Base-by-base conservation (phyloP, 2,113 vertebrate species). In the Condylura cristata region DNA sequence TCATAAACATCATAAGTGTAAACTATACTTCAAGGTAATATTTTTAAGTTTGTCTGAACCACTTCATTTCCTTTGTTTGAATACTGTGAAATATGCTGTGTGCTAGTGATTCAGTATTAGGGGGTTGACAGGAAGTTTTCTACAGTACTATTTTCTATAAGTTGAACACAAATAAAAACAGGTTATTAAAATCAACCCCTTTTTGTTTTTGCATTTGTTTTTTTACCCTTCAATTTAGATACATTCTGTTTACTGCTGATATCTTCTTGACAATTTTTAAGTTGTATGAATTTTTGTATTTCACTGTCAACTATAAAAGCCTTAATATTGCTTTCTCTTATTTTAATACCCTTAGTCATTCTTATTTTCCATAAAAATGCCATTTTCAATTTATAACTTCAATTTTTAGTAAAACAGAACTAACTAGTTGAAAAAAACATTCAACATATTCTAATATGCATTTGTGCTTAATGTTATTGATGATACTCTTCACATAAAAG, bases 401-500 rank as follows among this genome's bases (percentile, higher is more conserved):
- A 70, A 18, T 51, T 53, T 88, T 95, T 44, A 86, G 28, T 72
- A 89, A 95, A 75, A 76, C 12, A 80, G 18, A 88, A 63, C 11
- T 4, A 44, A 80, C 2, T 91, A 24, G 6, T 4, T 92, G 13
- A 74, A 91, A 70, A 90, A 70, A 37, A 12, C 8, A 3, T 24
- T 94, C 68, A 78, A 72, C 65, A 16, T 37, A 92, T 86, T 83
- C 92, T 13, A 24, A 76, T 63, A 80, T 63, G 83, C 92, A 95
- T 94, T 88, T 66, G 83, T 86, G 72, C 74, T 92, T 92, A 95
- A 74, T 86, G 90, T 91, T 60, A 91, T 86, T 86, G 75, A 32
- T 89, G 46, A 72, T 89, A 26, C 32, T 89, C 24, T 72, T 56
- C 18, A 89, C 78, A 71, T 72, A 63, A 85, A 95, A 90, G 85